Conservation (phyloP, 2,113 vertebrate genomes). For the Syngnathus floridae region DNA sequence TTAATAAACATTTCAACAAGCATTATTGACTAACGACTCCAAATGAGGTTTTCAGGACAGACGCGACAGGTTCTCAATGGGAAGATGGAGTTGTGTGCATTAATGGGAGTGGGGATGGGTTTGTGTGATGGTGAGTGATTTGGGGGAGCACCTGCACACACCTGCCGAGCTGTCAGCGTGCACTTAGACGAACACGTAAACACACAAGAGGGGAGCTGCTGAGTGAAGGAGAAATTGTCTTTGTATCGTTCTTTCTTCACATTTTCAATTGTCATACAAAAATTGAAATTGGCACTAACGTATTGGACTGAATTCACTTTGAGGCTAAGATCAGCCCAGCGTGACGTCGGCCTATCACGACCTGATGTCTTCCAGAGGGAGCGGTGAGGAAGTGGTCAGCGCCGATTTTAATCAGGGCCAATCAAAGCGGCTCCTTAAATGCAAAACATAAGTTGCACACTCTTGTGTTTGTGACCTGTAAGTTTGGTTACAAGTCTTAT, state of each 20-base stretch:
- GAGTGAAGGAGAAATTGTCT: constrained; percentile 9
- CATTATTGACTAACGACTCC: constrained; percentile 19
- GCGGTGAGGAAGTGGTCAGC: no score
- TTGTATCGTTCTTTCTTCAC: neutral
- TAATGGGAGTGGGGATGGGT: constrained; percentile 18
- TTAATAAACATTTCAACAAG: constrained; percentile 40
- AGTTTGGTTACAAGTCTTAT: neutral
- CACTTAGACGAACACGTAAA: constrained; percentile 20
- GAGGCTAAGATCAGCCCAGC: no score
- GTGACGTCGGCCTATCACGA: no score
- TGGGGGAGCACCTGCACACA: constrained; percentile 66
- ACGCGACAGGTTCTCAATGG: constrained; percentile 52
- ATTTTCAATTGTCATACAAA: neutral
- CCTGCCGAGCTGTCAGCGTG: constrained; percentile 56
- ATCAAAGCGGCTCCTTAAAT: no score
- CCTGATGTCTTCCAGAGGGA: no score
- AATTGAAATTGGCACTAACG: no score
- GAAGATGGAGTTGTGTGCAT: constrained; percentile 26
- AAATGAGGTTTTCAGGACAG: constrained; percentile 50
- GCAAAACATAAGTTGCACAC: no score
- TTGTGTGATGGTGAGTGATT: constrained; percentile 62
- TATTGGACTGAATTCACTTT: no score
- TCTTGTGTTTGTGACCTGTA: neutral
- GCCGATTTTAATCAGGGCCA: no score
- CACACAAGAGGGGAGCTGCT: neutral